Base-by-base conservation (phyloP, 2,797 vertebrate genomes). In the Diplodus puntazzo region DNA sequence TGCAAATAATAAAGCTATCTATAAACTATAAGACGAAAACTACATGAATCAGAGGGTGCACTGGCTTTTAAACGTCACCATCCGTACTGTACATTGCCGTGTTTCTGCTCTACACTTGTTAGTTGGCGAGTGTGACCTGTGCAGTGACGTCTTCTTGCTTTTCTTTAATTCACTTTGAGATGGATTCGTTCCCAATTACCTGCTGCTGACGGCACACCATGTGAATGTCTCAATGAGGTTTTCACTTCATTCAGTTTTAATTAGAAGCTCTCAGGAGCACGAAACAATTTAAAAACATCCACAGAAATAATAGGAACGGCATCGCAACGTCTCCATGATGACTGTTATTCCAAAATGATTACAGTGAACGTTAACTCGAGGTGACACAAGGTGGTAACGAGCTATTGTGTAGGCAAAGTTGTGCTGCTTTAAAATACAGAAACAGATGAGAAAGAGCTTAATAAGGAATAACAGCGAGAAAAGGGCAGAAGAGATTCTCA, bases 171-270 rank as follows among this genome's bases (percentile, higher is more conserved):
- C 54, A 45, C 18, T 63, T 45, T 14, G 55, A 52, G 61, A 61
- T 34, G 1, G 18, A 61, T 42, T 70, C 7, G 59, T 69, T n/a
- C 18, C 17, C 18, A 14, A 61, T 77, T 58, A 60, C 27, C 46
- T 76, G 72, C 23, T 50, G 71, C 72, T 59, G 61, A 42, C 53
- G 49, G 66, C 62, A 16, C 12, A 67, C 3, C 16, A 18, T 58
- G 39, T 23, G 59, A 34, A 34, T 2, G 34, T 34, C 64, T 61
- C 13, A 0, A 39, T 12, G 42, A 5, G 30, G 23, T 72, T 55
- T 74, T 50, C 30, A 17, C 58, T 73, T 53, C 0, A 17, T 54
- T 54, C 73, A 27, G 46, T 58, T 69, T 75, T 48, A 61, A 82
- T 79, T 61, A 66, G 18, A 73, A 63, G 34, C 18, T 64, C 50